A percentile compares a stretch with the other conserved stretches of the same genome.
phyloP scores from a whole-genome alignment of 2,797 vertebrate genomes.

The Telmatherina bonti region DNA sequence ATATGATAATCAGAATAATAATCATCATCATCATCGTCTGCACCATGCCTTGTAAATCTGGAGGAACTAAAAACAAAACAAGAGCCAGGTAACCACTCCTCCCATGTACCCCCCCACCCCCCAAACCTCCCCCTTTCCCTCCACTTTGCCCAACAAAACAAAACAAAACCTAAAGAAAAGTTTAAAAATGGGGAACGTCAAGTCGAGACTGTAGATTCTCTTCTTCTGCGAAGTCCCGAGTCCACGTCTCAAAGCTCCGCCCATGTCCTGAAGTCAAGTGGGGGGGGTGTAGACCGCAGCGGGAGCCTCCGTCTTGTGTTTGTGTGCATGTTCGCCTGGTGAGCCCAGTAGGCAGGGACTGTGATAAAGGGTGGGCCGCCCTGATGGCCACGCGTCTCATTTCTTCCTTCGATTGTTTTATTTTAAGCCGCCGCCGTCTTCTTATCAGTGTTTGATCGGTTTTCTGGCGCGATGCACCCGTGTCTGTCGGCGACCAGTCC shows the following conservation, averaged over 20 bases:
- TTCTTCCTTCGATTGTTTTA: not conserved
- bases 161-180: slow-evolving; percentile 41
- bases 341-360: slow-evolving; percentile 24
- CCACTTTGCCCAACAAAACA: not conserved
- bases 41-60: slow-evolving; percentile 95
- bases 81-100: slow-evolving; percentile 42
- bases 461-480: too few species aligned
- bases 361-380: slow-evolving; percentile 8
- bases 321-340: not conserved
- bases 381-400: slow-evolving; percentile 10
- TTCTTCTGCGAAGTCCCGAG: slow-evolving; percentile 67
- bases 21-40: slow-evolving; percentile 83
- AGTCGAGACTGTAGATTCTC: slow-evolving; percentile 62
- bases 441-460: not conserved
- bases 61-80: slow-evolving; percentile 82
- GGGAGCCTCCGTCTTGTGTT: slow-evolving; percentile 8
- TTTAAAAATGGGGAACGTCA: slow-evolving; percentile 63
- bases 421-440: not conserved
- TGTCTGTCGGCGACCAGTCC: not conserved
- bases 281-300: slow-evolving; percentile 6
- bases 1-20: slow-evolving; percentile 78
- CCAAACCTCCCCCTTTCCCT: not conserved
- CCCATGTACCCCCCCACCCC: slow-evolving; percentile 28
- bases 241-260: slow-evolving; percentile 59
- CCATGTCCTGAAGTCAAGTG: slow-evolving; percentile 46